phyloP scores from a whole-genome alignment of 2,888 invertebrate species.

The Drosophila birchii region DNA sequence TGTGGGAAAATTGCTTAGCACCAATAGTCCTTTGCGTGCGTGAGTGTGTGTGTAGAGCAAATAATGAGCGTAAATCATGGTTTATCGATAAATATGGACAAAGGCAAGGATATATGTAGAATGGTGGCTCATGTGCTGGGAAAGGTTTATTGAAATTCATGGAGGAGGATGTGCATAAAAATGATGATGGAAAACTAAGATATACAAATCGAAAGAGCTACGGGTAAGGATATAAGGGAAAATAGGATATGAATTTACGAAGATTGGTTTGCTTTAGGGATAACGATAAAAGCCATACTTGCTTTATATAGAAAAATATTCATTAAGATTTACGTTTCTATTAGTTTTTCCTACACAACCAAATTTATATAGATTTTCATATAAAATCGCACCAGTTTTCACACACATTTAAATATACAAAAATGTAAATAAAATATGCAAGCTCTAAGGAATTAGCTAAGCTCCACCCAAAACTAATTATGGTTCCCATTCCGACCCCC shows the following conservation, averaged over 20 bases:
- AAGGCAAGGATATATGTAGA: conserved; percentile 29
- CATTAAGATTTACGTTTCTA: too few relatives aligned
- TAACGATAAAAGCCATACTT: not conserved
- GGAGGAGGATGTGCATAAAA: conserved; percentile 23
- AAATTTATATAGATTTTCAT: not conserved
- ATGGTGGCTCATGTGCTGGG: not conserved
- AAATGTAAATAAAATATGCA: not conserved
- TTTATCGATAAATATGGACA: conserved; percentile 74
- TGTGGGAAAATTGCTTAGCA: conserved; percentile 65
- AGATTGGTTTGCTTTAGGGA: not conserved
- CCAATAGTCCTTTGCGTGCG: conserved; percentile 37
- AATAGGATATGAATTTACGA: not conserved
- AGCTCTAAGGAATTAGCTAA: not conserved
- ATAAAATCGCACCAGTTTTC: not conserved
- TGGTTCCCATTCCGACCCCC: not conserved
- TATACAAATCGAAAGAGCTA: not conserved
- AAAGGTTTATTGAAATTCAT: conserved; percentile 51
- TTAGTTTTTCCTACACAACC: not conserved
- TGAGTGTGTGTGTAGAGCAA: conserved; percentile 55
- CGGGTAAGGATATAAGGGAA: too few relatives aligned
- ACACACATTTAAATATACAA: not conserved
- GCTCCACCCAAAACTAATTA: conserved; percentile 20
- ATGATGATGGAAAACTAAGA: conserved; percentile 3
- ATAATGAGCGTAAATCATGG: conserved; percentile 80
- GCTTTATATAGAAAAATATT: not conserved